Percentiles rank a stretch among this genome's conserved stretches.
Evolutionary conservation across 1,140 invertebrate genomes (phyloP).

Genomic region (Drosophila ogumai): DNA sequence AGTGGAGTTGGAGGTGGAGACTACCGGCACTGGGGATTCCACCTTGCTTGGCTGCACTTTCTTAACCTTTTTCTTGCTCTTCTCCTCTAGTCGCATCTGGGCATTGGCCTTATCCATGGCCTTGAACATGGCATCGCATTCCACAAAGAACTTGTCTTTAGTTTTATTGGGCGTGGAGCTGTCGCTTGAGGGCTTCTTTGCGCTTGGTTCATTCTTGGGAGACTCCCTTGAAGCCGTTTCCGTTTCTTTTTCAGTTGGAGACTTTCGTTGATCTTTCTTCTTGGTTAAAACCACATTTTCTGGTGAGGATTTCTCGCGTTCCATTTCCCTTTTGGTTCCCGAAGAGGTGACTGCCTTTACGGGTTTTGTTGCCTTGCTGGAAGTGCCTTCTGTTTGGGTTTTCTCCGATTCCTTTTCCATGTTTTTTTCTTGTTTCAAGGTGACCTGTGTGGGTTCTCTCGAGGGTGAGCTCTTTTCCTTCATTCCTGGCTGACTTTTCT

Average conservation of each 20-base stretch:
- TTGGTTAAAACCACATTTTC: background rate
- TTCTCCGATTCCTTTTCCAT: background rate
- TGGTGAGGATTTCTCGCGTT: background rate
- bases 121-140: constrained; percentile 69
- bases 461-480: background rate
- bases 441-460: background rate
- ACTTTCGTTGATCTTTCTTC: background rate
- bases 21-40: constrained; percentile 3
- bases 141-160: constrained; percentile 40
- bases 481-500: background rate
- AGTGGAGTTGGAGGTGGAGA: background rate
- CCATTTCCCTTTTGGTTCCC: background rate
- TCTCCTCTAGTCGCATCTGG: constrained; percentile 39
- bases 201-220: background rate
- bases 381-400: no score
- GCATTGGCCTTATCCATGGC: constrained; percentile 54
- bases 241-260: background rate
- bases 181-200: background rate
- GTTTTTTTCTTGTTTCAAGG: background rate
- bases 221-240: background rate
- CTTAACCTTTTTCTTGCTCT: constrained; percentile 52
- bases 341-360: background rate
- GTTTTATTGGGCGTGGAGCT: background rate
- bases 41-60: constrained; percentile 32
- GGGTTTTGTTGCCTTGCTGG: background rate